These are phyloP conservation scores for Melanotaenia boesemani DNA, from an alignment of 2,797 vertebrate species.

Conservation along the genomic window DNA sequence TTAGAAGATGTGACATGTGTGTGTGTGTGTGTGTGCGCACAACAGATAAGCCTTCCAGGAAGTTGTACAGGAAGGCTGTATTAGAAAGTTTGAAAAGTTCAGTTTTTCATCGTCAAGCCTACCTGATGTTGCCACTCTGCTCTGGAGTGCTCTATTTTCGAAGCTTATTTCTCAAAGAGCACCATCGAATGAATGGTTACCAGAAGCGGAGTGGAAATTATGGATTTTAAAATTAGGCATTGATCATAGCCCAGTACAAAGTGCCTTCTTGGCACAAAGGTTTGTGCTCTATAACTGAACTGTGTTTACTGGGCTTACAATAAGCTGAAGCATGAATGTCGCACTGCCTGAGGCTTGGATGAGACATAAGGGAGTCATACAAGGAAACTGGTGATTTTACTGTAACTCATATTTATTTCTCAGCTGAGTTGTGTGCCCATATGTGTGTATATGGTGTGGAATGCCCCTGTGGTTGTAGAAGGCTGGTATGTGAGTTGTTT, in stretches of 20 bases:
- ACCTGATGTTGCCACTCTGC: not conserved
- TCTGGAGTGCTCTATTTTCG: not conserved
- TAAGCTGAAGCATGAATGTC: constrained; percentile 38
- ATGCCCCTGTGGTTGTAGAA: constrained; percentile 10
- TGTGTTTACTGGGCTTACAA: constrained; percentile 34
- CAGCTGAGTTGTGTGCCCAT: constrained; percentile 1
- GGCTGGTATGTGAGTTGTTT: constrained; percentile 21
- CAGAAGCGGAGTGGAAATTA: not conserved
- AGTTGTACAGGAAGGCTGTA: constrained; percentile 20
- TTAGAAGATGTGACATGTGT: too few species aligned
- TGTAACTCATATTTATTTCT: constrained; percentile 3
- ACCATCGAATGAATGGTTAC: not conserved
- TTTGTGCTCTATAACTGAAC: constrained; percentile 1
- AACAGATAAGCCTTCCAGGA: constrained; percentile 22
- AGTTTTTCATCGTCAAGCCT: not conserved
- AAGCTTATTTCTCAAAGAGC: constrained; percentile 6
- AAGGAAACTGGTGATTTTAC: constrained; percentile 21
- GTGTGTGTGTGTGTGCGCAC: too few species aligned
- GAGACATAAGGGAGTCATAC: constrained; percentile 32
- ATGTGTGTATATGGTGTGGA: constrained; percentile 13
- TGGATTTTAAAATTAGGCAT: constrained; percentile 18
- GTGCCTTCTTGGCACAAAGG: constrained; percentile 12
- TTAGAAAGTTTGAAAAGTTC: constrained; percentile 4
- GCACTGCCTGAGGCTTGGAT: constrained; percentile 31
- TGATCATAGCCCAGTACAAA: constrained; percentile 15